Conservation (phyloP, 2,888 invertebrate genomes). For the Protodeltote pygarga region DNA sequence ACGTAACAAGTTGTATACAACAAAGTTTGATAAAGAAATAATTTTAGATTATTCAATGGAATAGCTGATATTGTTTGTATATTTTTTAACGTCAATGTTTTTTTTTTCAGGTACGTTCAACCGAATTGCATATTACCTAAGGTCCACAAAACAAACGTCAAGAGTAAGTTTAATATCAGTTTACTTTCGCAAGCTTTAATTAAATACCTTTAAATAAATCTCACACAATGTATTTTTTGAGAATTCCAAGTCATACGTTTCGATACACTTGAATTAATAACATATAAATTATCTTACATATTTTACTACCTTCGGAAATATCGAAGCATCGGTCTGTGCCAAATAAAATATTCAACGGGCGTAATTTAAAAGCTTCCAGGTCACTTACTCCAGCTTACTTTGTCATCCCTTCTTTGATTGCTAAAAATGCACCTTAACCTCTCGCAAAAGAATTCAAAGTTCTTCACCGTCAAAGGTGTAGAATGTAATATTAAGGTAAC, state of each 20-base stretch:
- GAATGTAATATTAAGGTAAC: slow-evolving; percentile 9
- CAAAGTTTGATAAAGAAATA: neutral
- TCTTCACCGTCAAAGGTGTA: neutral
- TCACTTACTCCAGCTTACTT: slow-evolving; percentile 67
- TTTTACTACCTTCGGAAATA: slow-evolving; percentile 58
- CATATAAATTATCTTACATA: slow-evolving; percentile 28
- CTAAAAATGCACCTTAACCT: slow-evolving; percentile 60
- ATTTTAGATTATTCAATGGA: neutral
- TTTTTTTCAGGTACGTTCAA: slow-evolving; percentile 28
- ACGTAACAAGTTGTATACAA: no score
- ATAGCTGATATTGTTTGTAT: no score
- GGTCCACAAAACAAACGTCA: neutral
- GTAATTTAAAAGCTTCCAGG: slow-evolving; percentile 76
- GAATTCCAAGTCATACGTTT: neutral
- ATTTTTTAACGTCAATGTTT: slow-evolving; percentile 1
- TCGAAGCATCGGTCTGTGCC: slow-evolving; percentile 59
- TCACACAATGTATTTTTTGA: neutral
- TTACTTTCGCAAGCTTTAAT: neutral
- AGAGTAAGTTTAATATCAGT: slow-evolving; percentile 9
- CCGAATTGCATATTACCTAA: neutral
- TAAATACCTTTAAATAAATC: neutral
- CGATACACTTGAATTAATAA: slow-evolving; percentile 1
- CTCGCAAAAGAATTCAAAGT: slow-evolving; percentile 41
- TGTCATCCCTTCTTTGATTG: slow-evolving; percentile 57
- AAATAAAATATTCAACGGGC: slow-evolving; percentile 74